Evolutionary conservation across 2,888 invertebrate species (phyloP), one percentile per base, ranked within the genome.

Genomic region (Agapetus fuscipes): DNA sequence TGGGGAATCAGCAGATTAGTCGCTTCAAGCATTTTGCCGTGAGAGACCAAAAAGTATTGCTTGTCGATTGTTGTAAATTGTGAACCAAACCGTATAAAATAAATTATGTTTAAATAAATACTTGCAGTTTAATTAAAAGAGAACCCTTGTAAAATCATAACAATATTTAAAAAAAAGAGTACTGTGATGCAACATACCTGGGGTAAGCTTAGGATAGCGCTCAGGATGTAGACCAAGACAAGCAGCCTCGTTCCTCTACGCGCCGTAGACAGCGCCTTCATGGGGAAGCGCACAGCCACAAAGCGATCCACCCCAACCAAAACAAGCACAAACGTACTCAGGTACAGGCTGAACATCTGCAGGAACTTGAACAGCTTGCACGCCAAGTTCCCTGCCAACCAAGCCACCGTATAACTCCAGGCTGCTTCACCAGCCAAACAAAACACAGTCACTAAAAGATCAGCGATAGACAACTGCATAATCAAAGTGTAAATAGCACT

Each of bases 301-400:
- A 85, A 86, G 38, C 88, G 70, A 55, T 89, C 88, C 30, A 87
- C 73, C 9, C 86, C 86, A 52, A 89, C 87, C 30, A 87, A 68
- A 20, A 88, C 87, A 15, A 87, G 66, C 27, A 88, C 75, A 58
- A 84, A 88, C 0, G 88, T 88, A 43, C 87, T 87, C 46, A 87
- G 62, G 56, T 88, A 85, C 36, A 89, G 64, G 34, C 85, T 79
- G 54, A 86, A 84, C 76, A 86, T 81, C 62, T 88, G 86, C 32
- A 81, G 64, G 50, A 80, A 83, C 59, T 88, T 89, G 53, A 87
- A 80, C 37, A 84, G 49, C 62, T 87, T 88, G 60, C 89, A 89
- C 29, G 76, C 72, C 7, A 75, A 57, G 53, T 85, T 82, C 2
- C 84, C 86, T 10, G 83, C 86, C 31, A 78, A 63, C 88, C 88